A percentile compares a stretch with the other conserved stretches of the same genome.
Conservation (phyloP, 2,888 invertebrate species). For the Zelleria hepariella region DNA sequence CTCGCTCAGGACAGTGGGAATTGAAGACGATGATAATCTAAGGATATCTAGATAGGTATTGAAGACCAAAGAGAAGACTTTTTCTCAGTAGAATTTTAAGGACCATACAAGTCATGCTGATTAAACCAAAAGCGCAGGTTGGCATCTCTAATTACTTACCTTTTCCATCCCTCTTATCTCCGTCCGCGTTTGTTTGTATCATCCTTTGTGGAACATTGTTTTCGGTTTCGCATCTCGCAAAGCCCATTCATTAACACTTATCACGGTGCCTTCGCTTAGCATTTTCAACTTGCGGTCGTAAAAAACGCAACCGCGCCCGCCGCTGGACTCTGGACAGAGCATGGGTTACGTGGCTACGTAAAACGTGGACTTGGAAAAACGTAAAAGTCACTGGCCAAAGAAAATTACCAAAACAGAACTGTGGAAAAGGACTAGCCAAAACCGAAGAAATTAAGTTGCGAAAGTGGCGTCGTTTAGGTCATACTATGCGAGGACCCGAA, state of each 20-base stretch:
- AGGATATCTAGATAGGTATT: too few species aligned
- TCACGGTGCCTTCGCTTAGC: constrained; percentile 8
- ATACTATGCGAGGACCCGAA: too few species aligned
- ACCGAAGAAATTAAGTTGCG: too few species aligned
- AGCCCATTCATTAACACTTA: not conserved
- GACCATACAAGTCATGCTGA: too few species aligned
- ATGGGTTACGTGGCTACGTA: constrained; percentile 17
- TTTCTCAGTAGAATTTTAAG: too few species aligned
- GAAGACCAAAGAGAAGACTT: too few species aligned
- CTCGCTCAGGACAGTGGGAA: too few species aligned
- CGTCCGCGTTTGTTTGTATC: not conserved
- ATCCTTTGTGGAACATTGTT: not conserved
- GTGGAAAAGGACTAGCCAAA: too few species aligned
- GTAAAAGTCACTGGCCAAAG: too few species aligned
- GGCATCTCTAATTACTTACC: not conserved
- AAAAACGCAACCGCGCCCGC: constrained; percentile 29
- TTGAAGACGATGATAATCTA: too few species aligned
- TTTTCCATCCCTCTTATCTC: not conserved
- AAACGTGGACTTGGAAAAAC: constrained; percentile 16
- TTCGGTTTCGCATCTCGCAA: not conserved
- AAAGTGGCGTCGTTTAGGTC: too few species aligned
- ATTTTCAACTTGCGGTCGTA: constrained; percentile 35
- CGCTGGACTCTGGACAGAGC: constrained; percentile 33
- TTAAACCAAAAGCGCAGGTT: not conserved
- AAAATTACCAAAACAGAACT: too few species aligned